A percentile compares a stretch with the other conserved stretches of the same genome.
These are phyloP conservation scores for Sarotherodon lohbergeri DNA, from an alignment of 2,113 vertebrate species.

Conservation along the genomic window DNA sequence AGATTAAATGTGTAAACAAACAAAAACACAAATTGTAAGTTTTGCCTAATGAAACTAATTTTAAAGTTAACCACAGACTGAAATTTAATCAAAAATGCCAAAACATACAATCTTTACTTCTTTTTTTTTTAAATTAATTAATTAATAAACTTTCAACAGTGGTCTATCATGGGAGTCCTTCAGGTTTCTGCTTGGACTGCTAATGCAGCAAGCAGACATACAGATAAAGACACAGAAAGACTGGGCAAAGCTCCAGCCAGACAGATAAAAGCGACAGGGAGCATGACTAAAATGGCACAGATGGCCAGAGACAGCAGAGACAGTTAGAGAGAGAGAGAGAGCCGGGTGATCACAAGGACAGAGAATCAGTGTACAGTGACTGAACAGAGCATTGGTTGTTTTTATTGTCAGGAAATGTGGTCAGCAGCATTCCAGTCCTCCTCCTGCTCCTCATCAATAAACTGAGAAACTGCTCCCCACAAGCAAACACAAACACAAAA, in stretches of 20 bases:
- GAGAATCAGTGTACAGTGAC: neutral
- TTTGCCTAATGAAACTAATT: neutral
- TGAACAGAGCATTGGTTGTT: constrained; percentile 41
- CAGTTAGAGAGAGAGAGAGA: neutral
- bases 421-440: constrained; percentile 51
- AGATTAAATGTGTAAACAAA: neutral
- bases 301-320: neutral
- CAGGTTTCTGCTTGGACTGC: neutral
- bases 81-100: neutral
- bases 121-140: neutral
- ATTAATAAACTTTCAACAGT: neutral
- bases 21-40: neutral
- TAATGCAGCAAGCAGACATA: neutral
- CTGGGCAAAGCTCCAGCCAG: constrained; percentile 7
- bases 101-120: neutral
- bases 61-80: neutral
- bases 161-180: neutral
- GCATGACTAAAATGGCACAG: neutral
- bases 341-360: constrained; percentile 11
- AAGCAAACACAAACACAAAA: neutral
- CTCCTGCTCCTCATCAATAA: constrained; percentile 33
- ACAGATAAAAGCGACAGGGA: neutral
- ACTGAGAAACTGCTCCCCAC: constrained; percentile 1
- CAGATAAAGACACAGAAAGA: neutral
- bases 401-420: constrained; percentile 4